Evolutionary conservation across 2,797 vertebrate species (phyloP).

Genomic region (Amazonetta brasiliensis): DNA sequence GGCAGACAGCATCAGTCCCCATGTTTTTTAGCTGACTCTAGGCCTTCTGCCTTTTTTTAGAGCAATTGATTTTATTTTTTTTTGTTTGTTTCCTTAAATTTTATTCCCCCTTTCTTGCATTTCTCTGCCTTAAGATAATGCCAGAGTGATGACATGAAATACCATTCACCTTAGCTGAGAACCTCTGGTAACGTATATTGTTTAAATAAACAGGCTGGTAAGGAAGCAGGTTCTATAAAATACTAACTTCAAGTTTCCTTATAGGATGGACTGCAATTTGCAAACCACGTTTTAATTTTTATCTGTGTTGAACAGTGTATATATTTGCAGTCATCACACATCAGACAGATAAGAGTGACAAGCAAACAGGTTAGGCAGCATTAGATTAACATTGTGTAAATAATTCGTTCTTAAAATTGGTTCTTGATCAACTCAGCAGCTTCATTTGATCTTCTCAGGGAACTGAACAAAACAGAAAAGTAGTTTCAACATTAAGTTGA

Average conservation of each 20-base stretch:
- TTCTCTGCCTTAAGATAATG: background rate
- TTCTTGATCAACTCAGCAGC: constrained; percentile 44
- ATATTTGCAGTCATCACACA: background rate
- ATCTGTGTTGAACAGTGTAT: background rate
- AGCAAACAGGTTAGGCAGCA: background rate
- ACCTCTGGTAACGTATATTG: background rate
- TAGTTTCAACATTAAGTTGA: constrained; percentile 49
- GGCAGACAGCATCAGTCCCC: background rate
- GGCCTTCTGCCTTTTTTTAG: background rate
- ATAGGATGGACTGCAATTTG: background rate
- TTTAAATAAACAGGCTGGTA: background rate
- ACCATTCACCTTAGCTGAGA: accelerated
- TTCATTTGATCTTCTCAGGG: constrained; percentile 47
- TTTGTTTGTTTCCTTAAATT: background rate
- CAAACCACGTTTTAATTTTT: background rate
- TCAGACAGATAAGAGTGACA: background rate
- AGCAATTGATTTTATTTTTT: background rate
- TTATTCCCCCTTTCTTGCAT: background rate
- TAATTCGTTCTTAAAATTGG: constrained; percentile 49
- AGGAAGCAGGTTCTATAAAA: background rate
- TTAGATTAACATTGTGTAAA: constrained; percentile 39
- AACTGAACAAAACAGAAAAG: constrained; percentile 38
- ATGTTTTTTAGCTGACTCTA: background rate
- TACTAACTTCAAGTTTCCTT: background rate
- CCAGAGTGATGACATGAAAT: background rate